Percentiles rank a stretch among this genome's conserved stretches.
Evolutionary conservation across 2,113 vertebrate species (phyloP).

Genomic region (Paratilapia polleni): DNA sequence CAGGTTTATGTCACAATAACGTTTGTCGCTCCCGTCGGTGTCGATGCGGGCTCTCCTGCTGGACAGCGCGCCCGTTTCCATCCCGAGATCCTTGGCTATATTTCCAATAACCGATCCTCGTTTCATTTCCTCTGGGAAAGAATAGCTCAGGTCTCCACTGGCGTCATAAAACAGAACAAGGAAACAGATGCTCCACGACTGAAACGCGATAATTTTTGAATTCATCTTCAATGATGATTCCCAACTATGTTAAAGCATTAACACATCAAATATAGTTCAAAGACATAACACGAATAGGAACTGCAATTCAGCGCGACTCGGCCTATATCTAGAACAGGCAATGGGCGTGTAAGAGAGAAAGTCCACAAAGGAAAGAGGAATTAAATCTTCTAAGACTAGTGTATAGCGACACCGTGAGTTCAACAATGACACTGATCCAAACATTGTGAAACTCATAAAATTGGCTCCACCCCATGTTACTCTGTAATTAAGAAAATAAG

Average conservation of each 20-base stretch:
- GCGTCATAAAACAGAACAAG: neutral
- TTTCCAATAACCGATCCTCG: conserved; percentile 79
- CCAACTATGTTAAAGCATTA: neutral
- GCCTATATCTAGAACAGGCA: neutral
- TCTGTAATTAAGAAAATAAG: too few relatives aligned
- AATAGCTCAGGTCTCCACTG: conserved; percentile 60
- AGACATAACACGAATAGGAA: neutral
- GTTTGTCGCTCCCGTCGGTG: conserved; percentile 53
- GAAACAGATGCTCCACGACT: neutral
- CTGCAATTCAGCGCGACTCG: accelerated
- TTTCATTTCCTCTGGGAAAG: conserved; percentile 81
- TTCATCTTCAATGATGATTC: accelerated
- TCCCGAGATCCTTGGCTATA: conserved; percentile 80
- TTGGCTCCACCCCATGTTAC: too few relatives aligned
- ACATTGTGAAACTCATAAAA: neutral
- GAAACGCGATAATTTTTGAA: accelerated
- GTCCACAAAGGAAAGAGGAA: neutral
- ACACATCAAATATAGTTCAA: neutral
- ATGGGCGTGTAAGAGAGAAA: neutral
- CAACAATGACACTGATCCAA: neutral
- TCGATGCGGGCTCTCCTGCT: conserved; percentile 66
- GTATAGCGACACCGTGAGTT: conserved; percentile 57
- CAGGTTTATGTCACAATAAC: conserved; percentile 76
- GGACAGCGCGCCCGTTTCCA: conserved; percentile 60
- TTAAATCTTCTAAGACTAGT: conserved; percentile 5